Percentiles rank a stretch among this genome's conserved stretches.
These are phyloP conservation scores for Vicugna pacos DNA, from an alignment of 2,113 vertebrate genomes.

Conservation along the genomic window DNA sequence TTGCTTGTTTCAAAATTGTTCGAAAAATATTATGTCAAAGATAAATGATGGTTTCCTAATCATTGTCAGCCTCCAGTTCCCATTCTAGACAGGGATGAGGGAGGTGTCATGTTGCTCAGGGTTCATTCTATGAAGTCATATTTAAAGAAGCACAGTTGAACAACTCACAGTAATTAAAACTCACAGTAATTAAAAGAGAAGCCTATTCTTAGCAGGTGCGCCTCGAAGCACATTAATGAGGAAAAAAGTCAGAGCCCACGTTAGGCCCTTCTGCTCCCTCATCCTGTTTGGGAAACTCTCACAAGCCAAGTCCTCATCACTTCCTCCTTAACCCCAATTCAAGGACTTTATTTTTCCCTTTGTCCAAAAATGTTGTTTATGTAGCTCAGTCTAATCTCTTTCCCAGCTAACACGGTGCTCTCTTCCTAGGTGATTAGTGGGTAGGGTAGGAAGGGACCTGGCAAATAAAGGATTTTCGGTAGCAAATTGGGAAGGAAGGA, in stretches of 20 bases:
- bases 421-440: neutral
- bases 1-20: neutral
- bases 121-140: neutral
- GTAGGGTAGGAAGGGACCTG: neutral
- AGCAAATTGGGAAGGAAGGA: neutral
- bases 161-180: neutral
- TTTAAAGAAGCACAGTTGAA: neutral
- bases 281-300: neutral
- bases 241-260: neutral
- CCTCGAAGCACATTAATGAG: neutral
- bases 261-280: neutral
- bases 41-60: neutral
- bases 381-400: neutral
- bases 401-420: neutral
- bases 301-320: neutral
- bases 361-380: neutral
- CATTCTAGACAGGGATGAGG: neutral
- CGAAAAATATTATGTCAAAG: slow-evolving; percentile 24
- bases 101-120: neutral
- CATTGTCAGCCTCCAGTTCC: neutral
- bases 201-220: neutral
- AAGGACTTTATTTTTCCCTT: neutral
- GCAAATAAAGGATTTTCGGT: neutral
- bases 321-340: neutral
- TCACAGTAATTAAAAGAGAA: neutral